phyloP scores from a whole-genome alignment of 1,140 invertebrate species.

The Teleopsis dalmanni region DNA sequence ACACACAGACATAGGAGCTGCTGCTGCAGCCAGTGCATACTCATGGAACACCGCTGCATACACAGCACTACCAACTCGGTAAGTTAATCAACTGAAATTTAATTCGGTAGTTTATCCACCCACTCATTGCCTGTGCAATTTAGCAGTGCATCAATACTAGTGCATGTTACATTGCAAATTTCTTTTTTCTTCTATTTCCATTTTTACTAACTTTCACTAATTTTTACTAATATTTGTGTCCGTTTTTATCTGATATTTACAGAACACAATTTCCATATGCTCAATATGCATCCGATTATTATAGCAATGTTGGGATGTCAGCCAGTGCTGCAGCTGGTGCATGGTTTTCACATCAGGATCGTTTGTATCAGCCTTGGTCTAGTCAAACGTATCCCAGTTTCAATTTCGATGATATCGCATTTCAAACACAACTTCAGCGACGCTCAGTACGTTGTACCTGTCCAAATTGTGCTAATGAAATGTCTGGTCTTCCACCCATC shows the following conservation, averaged over 20 bases:
- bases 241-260: slow-evolving; percentile 5
- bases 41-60: slow-evolving; percentile 28
- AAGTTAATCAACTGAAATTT: slow-evolving; percentile 14
- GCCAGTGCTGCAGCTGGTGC: slow-evolving; percentile 17
- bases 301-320: slow-evolving; percentile 35
- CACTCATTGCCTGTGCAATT: background rate
- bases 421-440: slow-evolving; percentile 38
- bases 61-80: slow-evolving; percentile 31
- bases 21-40: slow-evolving; percentile 31
- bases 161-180: too few relatives aligned
- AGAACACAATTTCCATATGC: slow-evolving; percentile 41
- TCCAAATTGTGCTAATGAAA: slow-evolving; percentile 63
- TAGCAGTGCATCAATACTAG: background rate
- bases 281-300: slow-evolving; percentile 39
- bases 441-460: slow-evolving; percentile 60
- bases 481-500: slow-evolving; percentile 52
- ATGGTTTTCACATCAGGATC: slow-evolving; percentile 40
- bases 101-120: background rate
- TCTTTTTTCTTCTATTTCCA: background rate
- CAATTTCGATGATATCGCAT: slow-evolving; percentile 40
- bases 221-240: slow-evolving; percentile 6
- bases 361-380: slow-evolving; percentile 38
- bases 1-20: slow-evolving; percentile 31
- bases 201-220: background rate
- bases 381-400: slow-evolving; percentile 36